Base-by-base conservation (phyloP, 2,113 vertebrate species). In the Todiramphus chloris region DNA sequence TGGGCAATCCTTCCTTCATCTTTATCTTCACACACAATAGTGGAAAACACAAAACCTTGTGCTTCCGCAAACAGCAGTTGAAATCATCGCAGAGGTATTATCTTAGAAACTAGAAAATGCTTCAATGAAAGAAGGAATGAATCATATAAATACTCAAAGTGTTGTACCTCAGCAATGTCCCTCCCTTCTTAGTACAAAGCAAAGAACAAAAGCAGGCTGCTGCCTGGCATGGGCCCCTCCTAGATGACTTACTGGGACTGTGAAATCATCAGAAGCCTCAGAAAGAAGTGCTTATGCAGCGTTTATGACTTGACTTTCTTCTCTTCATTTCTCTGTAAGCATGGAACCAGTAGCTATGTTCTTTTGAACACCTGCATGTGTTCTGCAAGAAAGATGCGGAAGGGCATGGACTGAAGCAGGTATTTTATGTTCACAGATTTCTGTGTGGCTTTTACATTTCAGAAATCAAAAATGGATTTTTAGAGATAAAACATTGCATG, bases 201-300 rank as follows among this genome's bases (percentile, higher is more conserved):
- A 93, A 95, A 96, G 96, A 96, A 96, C 96, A 96, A 95, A 97
- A 96, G 94, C 94, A 88, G 95, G 85, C 93, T 93, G 73, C 95
- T 96, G 94, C 94, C 96, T 96, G 93, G 91, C 94, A 87, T 93
- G 96, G 95, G 97, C 97, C 94, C 96, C 97, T 97, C 93, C 97
- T 97, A 96, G 95, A 96, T 96, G 96, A 97, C 96, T 97, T 96
- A 83, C 87, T 89, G 81, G 94, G 87, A 31, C 96, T 94, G 91
- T 97, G 96, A 97, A 95, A 97, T 96, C 97, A 95, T 96, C 94
- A 94, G 89, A 92, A 95, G 90, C 92, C 90, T 97, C 94, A 89
- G 96, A 96, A 96, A 96, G 90, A 96, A 95, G 53, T 93, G 96
- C 97, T 97, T 95, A 91, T 69, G 89, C 83, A 96, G 94, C 91